phyloP scores from a whole-genome alignment of 1,140 invertebrate genomes.

The Bicyclus anynana region DNA sequence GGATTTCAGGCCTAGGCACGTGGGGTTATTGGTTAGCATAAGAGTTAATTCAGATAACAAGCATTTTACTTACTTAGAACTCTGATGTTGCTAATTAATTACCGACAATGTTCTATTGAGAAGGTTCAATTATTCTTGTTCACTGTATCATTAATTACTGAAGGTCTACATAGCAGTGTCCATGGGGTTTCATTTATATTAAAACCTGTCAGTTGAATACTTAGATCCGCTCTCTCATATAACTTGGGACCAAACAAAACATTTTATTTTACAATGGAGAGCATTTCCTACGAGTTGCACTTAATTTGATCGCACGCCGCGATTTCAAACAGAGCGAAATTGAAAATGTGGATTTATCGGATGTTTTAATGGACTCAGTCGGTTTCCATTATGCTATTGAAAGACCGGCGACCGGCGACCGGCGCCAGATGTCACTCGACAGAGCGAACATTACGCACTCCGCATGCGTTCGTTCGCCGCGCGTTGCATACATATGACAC shows the following conservation, averaged over 20 bases:
- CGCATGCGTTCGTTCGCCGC: no score
- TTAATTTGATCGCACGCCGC: slow-evolving; percentile 44
- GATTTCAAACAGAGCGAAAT: slow-evolving; percentile 45
- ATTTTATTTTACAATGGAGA: slow-evolving; percentile 37
- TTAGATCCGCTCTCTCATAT: not conserved
- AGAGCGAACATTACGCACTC: not conserved
- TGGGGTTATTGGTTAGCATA: no score
- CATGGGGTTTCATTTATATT: no score
- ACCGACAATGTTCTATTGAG: no score
- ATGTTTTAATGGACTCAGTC: slow-evolving; percentile 31
- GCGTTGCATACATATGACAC: not conserved
- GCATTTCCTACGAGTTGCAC: slow-evolving; percentile 35
- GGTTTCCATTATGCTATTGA: slow-evolving; percentile 15
- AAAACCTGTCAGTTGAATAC: not conserved
- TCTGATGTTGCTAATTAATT: no score
- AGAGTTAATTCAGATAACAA: no score
- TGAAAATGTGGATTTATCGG: slow-evolving; percentile 45
- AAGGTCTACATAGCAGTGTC: no score
- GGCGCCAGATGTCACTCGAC: not conserved
- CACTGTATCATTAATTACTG: no score
- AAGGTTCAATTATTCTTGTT: no score
- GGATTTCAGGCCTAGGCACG: no score
- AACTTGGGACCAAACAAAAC: slow-evolving; percentile 18
- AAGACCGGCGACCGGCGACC: no score
- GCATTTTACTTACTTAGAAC: no score